A percentile compares a stretch with the other conserved stretches of the same genome.
Evolutionary conservation across 2,888 invertebrate species (phyloP).

Genomic region (Lamellibrachia satsuma): DNA sequence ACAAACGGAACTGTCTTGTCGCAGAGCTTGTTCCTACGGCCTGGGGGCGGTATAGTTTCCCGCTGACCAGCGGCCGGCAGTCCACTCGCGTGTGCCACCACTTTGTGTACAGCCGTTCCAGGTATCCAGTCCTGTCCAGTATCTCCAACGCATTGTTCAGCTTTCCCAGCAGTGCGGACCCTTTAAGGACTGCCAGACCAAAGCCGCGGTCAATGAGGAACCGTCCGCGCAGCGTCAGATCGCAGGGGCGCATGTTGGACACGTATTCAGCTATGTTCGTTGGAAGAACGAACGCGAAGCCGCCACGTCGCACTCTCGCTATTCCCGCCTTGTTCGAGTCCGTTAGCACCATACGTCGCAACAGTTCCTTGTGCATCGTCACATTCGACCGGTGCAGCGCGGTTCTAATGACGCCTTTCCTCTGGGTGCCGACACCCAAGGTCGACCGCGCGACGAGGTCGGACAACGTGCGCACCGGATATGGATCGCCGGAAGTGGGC

Average conservation of each 20-base stretch:
- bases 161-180: constrained; percentile 33
- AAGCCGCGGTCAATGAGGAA: constrained; percentile 37
- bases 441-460: constrained; percentile 29
- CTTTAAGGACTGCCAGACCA: constrained; percentile 38
- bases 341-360: constrained; percentile 40
- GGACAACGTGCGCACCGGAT: constrained; percentile 13
- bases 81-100: constrained; percentile 38
- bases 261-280: constrained; percentile 41
- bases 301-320: constrained; percentile 34
- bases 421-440: constrained; percentile 35
- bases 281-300: constrained; percentile 40
- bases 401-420: constrained; percentile 38
- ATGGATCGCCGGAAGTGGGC: constrained; percentile 20
- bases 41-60: neutral
- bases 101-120: constrained; percentile 34
- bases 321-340: constrained; percentile 40
- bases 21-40: neutral
- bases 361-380: constrained; percentile 31
- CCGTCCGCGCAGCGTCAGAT: constrained; percentile 36
- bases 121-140: constrained; percentile 34
- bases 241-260: constrained; percentile 38
- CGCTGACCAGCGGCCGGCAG: constrained; percentile 29
- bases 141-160: constrained; percentile 36
- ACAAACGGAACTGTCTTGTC: neutral
- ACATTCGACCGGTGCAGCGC: constrained; percentile 37